Percentiles rank a stretch among this genome's conserved stretches.
phyloP scores from a whole-genome alignment of 1,140 invertebrate species.

The Pseudomyrmex dendroicus region DNA sequence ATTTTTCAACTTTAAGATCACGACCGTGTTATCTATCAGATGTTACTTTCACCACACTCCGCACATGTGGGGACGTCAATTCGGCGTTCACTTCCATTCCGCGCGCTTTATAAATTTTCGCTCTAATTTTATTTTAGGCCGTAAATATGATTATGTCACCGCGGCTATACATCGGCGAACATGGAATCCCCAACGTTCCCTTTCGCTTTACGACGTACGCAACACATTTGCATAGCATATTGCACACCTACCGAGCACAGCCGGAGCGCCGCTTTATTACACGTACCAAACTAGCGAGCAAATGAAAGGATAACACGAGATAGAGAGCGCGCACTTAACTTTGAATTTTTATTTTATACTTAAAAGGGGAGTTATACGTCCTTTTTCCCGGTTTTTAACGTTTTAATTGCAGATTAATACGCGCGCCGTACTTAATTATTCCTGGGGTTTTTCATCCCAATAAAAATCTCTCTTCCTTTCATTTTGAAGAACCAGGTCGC shows the following conservation, averaged over 20 bases:
- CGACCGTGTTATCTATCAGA: background rate
- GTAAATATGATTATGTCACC: slow-evolving; percentile 42
- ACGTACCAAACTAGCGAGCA: no score
- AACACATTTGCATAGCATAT: background rate
- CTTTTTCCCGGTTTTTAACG: no score
- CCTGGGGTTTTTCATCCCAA: background rate
- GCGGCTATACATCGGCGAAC: background rate
- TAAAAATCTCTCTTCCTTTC: slow-evolving; percentile 48
- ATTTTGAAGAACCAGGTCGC: slow-evolving; percentile 30
- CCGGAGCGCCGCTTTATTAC: slow-evolving; percentile 1
- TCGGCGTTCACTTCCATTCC: slow-evolving; percentile 17
- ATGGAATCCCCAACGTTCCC: background rate
- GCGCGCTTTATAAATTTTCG: background rate
- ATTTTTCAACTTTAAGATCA: background rate
- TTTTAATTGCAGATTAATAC: background rate
- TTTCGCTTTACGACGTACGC: slow-evolving; percentile 14
- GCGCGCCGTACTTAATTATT: background rate
- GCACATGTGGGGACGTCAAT: slow-evolving; percentile 18
- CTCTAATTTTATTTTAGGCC: slow-evolving; percentile 27
- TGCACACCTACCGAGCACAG: background rate
- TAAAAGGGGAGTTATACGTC: no score
- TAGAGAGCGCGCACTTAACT: no score
- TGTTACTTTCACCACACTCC: slow-evolving; percentile 15
- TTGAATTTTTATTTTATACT: no score
- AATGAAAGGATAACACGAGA: no score